These are phyloP conservation scores for Hyalella azteca DNA, from an alignment of 2,888 invertebrate species.

Conservation along the genomic window DNA sequence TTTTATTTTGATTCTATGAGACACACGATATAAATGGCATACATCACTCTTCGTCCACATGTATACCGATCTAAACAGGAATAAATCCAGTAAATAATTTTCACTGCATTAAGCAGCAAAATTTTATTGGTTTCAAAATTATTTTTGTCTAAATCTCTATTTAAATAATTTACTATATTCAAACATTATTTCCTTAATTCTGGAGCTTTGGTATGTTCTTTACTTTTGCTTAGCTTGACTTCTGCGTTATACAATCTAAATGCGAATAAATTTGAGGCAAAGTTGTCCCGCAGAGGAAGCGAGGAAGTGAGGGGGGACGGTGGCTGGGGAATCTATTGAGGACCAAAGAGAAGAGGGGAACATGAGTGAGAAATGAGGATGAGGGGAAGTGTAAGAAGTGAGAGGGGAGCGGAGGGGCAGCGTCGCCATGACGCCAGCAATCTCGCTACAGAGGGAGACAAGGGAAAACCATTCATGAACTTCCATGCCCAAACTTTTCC, in stretches of 20 bases:
- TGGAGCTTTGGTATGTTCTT: too few species aligned
- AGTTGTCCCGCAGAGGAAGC: slow-evolving; percentile 23
- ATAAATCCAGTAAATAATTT: too few species aligned
- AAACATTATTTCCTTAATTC: too few species aligned
- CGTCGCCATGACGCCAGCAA: slow-evolving; percentile 27
- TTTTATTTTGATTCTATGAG: too few species aligned
- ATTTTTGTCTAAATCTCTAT: too few species aligned
- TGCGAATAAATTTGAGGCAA: slow-evolving; percentile 28
- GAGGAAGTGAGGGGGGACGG: not conserved
- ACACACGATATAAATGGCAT: too few species aligned
- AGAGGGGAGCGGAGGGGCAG: not conserved
- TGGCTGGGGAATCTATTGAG: slow-evolving; percentile 2
- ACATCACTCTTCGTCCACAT: too few species aligned
- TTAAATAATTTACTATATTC: too few species aligned
- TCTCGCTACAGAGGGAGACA: slow-evolving; percentile 5
- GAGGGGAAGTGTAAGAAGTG: not conserved
- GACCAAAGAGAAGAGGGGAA: not conserved
- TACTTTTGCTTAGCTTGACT: too few species aligned
- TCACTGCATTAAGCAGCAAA: too few species aligned
- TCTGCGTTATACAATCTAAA: slow-evolving; percentile 1
- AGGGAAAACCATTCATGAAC: not conserved
- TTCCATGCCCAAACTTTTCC: not conserved
- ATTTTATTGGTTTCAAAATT: too few species aligned
- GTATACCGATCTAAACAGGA: too few species aligned
- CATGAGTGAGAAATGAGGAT: not conserved